These are phyloP conservation scores for Phengaris arion DNA, from an alignment of 2,888 invertebrate genomes.

Conservation along the genomic window DNA sequence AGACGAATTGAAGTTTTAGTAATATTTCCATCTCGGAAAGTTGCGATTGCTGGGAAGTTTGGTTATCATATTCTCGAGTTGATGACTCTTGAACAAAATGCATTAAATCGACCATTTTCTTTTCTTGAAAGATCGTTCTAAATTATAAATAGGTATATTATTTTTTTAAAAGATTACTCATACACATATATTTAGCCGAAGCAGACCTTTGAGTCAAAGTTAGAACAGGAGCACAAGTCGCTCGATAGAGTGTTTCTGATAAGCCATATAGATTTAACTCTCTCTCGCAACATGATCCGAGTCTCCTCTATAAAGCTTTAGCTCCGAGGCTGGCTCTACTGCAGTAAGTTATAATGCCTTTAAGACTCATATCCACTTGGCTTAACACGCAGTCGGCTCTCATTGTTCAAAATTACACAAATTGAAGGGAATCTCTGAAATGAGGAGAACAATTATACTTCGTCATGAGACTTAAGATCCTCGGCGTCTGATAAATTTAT, in stretches of 20 bases:
- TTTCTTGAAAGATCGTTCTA: too few relatives aligned
- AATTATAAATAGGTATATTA: too few relatives aligned
- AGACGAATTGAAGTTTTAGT: slow-evolving; percentile 40
- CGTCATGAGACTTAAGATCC: slow-evolving; percentile 6
- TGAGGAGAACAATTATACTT: slow-evolving; percentile 14
- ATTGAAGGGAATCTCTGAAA: slow-evolving; percentile 24
- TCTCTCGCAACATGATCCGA: background rate
- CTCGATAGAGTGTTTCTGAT: slow-evolving; percentile 4
- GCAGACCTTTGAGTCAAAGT: too few relatives aligned
- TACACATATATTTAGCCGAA: too few relatives aligned
- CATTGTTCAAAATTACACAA: slow-evolving; percentile 16
- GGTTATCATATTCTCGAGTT: slow-evolving; percentile 6
- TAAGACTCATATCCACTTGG: slow-evolving; percentile 17
- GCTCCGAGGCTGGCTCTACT: slow-evolving; percentile 3
- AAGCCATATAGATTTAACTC: background rate
- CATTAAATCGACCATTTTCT: background rate
- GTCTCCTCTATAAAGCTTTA: slow-evolving; percentile 13
- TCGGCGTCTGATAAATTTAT: slow-evolving; percentile 12
- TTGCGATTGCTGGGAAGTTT: background rate
- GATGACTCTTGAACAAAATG: background rate
- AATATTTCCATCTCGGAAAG: slow-evolving; percentile 36
- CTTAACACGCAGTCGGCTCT: slow-evolving; percentile 13
- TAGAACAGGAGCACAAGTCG: background rate
- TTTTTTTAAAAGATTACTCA: too few relatives aligned
- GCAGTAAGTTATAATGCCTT: slow-evolving; percentile 18